phyloP scores from a whole-genome alignment of 2,113 vertebrate species.

The Phasianus colchicus region DNA sequence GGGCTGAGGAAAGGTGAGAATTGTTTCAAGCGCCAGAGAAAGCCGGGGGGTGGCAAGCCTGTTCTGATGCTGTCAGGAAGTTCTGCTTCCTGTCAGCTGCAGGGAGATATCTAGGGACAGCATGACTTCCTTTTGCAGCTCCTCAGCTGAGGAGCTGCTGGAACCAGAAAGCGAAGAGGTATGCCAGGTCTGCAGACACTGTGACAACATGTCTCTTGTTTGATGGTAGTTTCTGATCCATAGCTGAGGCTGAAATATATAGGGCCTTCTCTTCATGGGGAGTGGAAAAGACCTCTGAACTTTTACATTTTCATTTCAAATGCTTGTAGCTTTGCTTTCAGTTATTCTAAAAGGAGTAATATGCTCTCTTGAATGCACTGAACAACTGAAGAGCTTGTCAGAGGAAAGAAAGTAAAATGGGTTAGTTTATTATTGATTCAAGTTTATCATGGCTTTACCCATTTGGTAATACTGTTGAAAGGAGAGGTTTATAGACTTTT shows the following conservation, averaged over 20 bases:
- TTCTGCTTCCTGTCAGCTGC: not conserved
- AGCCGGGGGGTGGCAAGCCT: not conserved
- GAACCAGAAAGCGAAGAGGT: not conserved
- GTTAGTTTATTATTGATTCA: not conserved
- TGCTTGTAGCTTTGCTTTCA: not conserved
- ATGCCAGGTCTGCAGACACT: not conserved
- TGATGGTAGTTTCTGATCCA: not conserved
- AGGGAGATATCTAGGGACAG: not conserved
- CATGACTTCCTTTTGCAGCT: not conserved
- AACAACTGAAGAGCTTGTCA: not conserved
- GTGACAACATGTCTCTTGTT: not conserved
- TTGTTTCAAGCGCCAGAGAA: not conserved
- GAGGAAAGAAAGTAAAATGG: not conserved
- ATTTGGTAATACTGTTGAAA: not conserved
- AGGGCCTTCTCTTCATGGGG: not conserved
- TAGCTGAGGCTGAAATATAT: not conserved
- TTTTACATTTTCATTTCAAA: not conserved
- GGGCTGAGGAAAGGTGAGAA: not conserved
- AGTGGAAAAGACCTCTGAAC: not conserved
- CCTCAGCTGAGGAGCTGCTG: not conserved
- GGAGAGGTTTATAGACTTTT: not conserved
- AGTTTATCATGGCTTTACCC: not conserved
- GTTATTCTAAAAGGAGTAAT: not conserved
- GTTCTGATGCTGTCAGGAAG: not conserved
- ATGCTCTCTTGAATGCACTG: not conserved